Percentiles rank a stretch among this genome's conserved stretches.
Conservation (phyloP, 2,888 invertebrate genomes). For the Ochropacha duplaris region DNA sequence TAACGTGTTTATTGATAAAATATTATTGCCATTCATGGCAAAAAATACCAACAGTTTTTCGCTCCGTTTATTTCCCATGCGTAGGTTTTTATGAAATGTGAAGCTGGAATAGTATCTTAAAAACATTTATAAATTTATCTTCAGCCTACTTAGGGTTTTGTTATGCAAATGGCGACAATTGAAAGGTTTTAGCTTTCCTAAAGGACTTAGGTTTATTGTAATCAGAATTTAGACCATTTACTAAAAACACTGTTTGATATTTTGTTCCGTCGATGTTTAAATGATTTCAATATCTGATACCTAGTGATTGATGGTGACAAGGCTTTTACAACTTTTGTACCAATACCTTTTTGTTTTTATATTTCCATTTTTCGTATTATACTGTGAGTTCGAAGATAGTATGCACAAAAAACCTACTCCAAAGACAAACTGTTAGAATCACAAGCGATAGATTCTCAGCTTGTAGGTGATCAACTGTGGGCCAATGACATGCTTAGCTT, state of each 20-base stretch:
- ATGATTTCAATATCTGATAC: not conserved
- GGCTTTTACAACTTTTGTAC: not conserved
- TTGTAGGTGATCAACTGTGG: too few species aligned
- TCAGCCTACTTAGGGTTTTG: not conserved
- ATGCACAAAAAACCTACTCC: too few species aligned
- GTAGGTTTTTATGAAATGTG: not conserved
- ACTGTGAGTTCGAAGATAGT: too few species aligned
- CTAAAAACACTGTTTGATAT: not conserved
- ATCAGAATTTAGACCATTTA: not conserved
- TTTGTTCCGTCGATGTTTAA: not conserved
- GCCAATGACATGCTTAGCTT: too few species aligned
- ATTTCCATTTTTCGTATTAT: too few species aligned
- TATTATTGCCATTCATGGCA: conserved; percentile 11
- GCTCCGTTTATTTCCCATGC: not conserved
- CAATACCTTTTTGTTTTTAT: not conserved
- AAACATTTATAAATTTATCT: not conserved
- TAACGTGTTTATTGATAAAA: conserved; percentile 15
- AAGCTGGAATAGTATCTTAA: not conserved
- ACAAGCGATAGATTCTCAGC: too few species aligned
- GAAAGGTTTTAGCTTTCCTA: not conserved
- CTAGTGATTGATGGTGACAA: not conserved
- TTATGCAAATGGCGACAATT: not conserved
- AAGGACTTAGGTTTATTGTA: not conserved
- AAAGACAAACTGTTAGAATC: too few species aligned
- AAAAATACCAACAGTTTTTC: not conserved